These are phyloP conservation scores for Abramis brama DNA, from an alignment of 2,113 vertebrate species.

Conservation along the genomic window DNA sequence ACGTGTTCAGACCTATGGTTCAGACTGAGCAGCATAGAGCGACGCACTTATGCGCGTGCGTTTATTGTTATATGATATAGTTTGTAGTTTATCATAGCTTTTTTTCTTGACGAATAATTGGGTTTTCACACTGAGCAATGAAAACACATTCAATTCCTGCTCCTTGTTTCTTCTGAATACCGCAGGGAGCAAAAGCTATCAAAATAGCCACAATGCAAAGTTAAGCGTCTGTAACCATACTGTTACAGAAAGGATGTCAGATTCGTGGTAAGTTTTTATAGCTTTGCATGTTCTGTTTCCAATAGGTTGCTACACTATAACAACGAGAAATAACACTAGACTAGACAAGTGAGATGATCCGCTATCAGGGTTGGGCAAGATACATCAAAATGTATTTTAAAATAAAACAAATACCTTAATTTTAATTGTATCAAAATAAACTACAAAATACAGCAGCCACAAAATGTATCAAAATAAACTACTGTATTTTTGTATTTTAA, in stretches of 20 bases:
- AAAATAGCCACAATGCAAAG: slow-evolving; percentile 20
- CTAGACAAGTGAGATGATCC: neutral
- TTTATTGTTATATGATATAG: too few species aligned
- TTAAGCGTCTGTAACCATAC: neutral
- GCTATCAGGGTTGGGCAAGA: too few species aligned
- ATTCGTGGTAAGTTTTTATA: slow-evolving; percentile 67
- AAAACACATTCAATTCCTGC: neutral
- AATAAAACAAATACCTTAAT: too few species aligned
- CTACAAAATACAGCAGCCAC: too few species aligned
- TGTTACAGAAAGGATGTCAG: slow-evolving; percentile 67
- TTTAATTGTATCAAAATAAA: too few species aligned
- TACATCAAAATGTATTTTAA: too few species aligned
- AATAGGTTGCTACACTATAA: neutral
- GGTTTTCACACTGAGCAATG: neutral
- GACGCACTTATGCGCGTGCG: neutral
- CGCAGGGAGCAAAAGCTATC: neutral
- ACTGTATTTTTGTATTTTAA: too few species aligned
- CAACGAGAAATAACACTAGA: neutral
- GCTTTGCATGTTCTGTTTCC: neutral
- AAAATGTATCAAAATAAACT: too few species aligned
- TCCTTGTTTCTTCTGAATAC: neutral
- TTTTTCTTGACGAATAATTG: neutral
- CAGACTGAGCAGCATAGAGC: neutral
- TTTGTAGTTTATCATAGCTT: neutral
- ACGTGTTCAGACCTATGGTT: too few species aligned